Percentiles rank a stretch among this genome's conserved stretches.
phyloP scores from a whole-genome alignment of 2,797 vertebrate species.

The Premnoplex brunnescens region DNA sequence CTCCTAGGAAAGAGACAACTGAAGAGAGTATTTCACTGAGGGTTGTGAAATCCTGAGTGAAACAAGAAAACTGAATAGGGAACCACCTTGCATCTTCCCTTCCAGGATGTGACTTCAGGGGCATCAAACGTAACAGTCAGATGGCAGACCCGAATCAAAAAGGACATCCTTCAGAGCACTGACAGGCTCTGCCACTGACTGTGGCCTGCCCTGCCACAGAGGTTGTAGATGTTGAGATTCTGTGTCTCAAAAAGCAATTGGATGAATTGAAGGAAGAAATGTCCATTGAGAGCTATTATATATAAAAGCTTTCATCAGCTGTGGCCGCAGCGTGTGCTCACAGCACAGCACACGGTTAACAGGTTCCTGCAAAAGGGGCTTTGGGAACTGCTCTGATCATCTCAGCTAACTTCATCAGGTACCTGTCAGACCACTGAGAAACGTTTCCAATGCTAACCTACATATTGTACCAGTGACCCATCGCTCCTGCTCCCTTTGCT shows the following conservation, averaged over 20 bases:
- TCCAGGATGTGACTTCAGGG: not conserved
- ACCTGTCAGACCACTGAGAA: not conserved
- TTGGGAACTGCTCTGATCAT: not conserved
- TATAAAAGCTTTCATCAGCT: not conserved
- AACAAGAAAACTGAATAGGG: not conserved
- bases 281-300: not conserved
- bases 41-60: not conserved
- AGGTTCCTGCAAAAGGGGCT: not conserved
- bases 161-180: not conserved
- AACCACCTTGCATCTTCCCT: accelerated
- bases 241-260: not conserved
- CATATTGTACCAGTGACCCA: not conserved
- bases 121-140: not conserved
- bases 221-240: not conserved
- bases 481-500: not conserved
- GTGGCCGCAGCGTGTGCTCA: not conserved
- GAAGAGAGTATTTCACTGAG: not conserved
- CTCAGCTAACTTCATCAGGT: not conserved
- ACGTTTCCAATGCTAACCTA: not conserved
- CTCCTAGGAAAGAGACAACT: not conserved
- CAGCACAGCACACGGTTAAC: not conserved
- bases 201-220: not conserved
- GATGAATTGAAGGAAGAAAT: not conserved
- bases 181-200: too few relatives aligned
- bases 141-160: not conserved